Evolutionary conservation across 2,113 vertebrate genomes (phyloP).

Genomic region (Percina caprodes): DNA sequence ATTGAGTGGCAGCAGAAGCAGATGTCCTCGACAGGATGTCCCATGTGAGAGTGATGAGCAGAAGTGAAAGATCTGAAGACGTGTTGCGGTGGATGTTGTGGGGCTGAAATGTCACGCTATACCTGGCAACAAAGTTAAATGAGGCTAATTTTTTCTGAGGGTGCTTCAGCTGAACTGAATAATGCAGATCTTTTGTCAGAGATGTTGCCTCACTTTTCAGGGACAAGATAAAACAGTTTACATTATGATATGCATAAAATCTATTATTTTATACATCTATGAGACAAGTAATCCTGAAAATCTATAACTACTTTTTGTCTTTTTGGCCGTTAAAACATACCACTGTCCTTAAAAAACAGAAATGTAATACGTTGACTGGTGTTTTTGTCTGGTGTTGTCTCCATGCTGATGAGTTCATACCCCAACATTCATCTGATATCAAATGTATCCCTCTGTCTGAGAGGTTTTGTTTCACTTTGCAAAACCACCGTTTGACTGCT

Average conservation of each 20-base stretch:
- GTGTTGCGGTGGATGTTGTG: conserved; percentile 50
- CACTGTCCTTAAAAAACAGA: neutral
- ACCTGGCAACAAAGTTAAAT: conserved; percentile 15
- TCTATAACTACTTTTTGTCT: neutral
- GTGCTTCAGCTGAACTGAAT: neutral
- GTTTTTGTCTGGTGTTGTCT: neutral
- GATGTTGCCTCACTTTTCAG: neutral
- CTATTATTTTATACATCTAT: neutral
- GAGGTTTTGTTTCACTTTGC: conserved; percentile 10
- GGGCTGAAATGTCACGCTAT: conserved; percentile 45
- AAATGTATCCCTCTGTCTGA: neutral
- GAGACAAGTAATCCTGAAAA: neutral
- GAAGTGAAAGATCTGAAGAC: conserved; percentile 65
- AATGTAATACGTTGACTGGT: neutral
- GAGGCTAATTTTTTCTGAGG: neutral
- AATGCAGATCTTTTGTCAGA: neutral
- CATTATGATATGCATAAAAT: no score
- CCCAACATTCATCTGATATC: conserved; percentile 17
- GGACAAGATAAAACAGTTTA: neutral
- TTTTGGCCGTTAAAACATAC: neutral
- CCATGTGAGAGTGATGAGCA: conserved; percentile 60
- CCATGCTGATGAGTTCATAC: neutral
- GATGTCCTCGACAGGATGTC: conserved; percentile 60
- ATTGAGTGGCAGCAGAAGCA: conserved; percentile 3
- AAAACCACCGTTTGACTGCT: conserved; percentile 18